Conservation (phyloP, 2,888 invertebrate genomes). For the Andrena bicolor region DNA sequence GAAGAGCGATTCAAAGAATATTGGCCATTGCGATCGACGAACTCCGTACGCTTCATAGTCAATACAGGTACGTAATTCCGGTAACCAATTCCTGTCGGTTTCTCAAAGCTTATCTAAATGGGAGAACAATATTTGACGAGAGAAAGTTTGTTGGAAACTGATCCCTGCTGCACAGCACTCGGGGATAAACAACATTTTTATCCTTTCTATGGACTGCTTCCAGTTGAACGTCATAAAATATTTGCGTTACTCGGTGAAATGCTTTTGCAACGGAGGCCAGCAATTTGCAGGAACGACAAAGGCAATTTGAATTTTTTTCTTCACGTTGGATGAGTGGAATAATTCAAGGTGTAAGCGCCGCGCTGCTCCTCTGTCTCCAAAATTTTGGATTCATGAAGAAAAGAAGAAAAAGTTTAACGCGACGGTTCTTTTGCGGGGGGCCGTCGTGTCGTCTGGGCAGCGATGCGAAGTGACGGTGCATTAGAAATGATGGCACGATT, state of each 20-base stretch:
- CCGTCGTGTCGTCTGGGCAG: slow-evolving; percentile 18
- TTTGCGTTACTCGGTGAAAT: not conserved
- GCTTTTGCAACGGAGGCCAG: not conserved
- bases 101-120: slow-evolving; percentile 27
- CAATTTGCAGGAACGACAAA: not conserved
- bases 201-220: not conserved
- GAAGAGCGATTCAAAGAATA: slow-evolving; percentile 50
- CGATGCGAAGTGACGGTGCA: slow-evolving; percentile 54
- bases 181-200: not conserved
- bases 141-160: not conserved
- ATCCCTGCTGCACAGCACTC: not conserved
- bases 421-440: slow-evolving; percentile 15
- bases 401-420: not conserved
- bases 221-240: not conserved
- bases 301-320: not conserved
- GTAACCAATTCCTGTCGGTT: slow-evolving; percentile 11
- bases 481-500: slow-evolving; percentile 73
- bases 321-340: not conserved
- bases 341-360: not conserved
- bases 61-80: slow-evolving; percentile 15
- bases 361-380: not conserved
- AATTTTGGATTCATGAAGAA: not conserved
- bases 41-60: slow-evolving; percentile 39
- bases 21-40: slow-evolving; percentile 45
- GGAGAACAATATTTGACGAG: slow-evolving; percentile 33